These are phyloP conservation scores for Plodia interpunctella DNA, from an alignment of 1,140 invertebrate species.

Conservation along the genomic window DNA sequence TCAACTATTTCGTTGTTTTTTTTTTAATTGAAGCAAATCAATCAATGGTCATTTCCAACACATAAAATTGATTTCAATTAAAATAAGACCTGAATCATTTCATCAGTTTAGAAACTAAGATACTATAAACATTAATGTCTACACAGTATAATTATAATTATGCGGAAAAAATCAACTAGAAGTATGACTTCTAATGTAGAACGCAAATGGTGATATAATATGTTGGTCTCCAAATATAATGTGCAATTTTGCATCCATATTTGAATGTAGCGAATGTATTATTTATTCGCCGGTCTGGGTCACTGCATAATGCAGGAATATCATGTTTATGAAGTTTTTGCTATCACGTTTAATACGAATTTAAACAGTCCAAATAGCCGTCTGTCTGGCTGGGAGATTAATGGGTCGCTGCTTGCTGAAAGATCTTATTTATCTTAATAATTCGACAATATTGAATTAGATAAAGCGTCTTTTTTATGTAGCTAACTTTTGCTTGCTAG, in stretches of 20 bases:
- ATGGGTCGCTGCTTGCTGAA: neutral
- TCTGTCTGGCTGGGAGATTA: conserved; percentile 1
- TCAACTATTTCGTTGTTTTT: too few species aligned
- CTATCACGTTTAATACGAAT: conserved; percentile 16
- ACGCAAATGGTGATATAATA: neutral
- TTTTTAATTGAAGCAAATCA: too few species aligned
- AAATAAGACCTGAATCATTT: too few species aligned
- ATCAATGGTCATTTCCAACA: too few species aligned
- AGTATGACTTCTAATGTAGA: neutral
- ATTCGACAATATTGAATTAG: too few species aligned
- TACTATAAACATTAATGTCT: too few species aligned
- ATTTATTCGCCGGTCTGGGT: conserved; percentile 19
- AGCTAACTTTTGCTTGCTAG: too few species aligned
- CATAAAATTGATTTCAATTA: too few species aligned
- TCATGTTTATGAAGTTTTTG: conserved; percentile 14
- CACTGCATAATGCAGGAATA: conserved; percentile 41
- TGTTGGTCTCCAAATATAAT: conserved; percentile 21
- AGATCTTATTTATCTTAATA: neutral
- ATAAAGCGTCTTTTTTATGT: too few species aligned
- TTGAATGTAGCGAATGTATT: conserved; percentile 11
- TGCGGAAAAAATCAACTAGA: too few species aligned
- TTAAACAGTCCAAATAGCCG: neutral
- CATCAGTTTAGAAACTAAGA: too few species aligned
- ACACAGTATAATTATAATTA: too few species aligned
- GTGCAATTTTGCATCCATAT: conserved; percentile 31